These are phyloP conservation scores for Monopis laevigella DNA, from an alignment of 2,888 invertebrate species.

Conservation along the genomic window DNA sequence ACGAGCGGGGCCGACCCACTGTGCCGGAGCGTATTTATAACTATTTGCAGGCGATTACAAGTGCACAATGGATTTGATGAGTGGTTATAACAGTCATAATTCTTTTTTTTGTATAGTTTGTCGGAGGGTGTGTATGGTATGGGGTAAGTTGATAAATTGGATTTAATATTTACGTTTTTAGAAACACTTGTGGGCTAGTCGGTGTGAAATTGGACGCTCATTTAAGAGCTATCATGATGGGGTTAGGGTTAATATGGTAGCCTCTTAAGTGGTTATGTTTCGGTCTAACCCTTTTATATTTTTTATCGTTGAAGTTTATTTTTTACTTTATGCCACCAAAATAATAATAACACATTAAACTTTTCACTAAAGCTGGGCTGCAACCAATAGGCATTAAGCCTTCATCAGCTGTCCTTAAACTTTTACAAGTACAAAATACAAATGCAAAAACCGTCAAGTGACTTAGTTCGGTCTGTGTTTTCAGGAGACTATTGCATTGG, in stretches of 20 bases:
- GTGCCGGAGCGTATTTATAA: constrained; percentile 35
- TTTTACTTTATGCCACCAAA: too few species aligned
- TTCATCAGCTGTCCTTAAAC: too few species aligned
- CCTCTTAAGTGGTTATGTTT: constrained; percentile 16
- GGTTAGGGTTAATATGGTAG: constrained; percentile 46
- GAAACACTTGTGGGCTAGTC: constrained; percentile 34
- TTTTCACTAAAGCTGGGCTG: too few species aligned
- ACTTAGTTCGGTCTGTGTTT: too few species aligned
- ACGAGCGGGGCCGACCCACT: constrained; percentile 46
- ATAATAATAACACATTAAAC: too few species aligned
- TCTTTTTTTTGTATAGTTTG: constrained; percentile 42
- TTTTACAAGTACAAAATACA: too few species aligned
- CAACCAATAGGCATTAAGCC: too few species aligned
- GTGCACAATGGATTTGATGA: constrained; percentile 42
- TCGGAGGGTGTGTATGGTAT: constrained; percentile 44
- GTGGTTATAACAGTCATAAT: constrained; percentile 62
- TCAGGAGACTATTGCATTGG: too few species aligned
- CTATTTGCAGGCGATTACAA: constrained; percentile 46
- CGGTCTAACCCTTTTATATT: too few species aligned
- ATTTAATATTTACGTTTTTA: constrained; percentile 63
- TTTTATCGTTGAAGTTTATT: too few species aligned
- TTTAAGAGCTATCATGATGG: constrained; percentile 40
- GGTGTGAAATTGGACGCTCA: constrained; percentile 63
- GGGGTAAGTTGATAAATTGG: constrained; percentile 55
- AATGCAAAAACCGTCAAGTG: too few species aligned